Conservation (phyloP, 2,113 vertebrate species). For the Greenwoodochromis staneri region DNA sequence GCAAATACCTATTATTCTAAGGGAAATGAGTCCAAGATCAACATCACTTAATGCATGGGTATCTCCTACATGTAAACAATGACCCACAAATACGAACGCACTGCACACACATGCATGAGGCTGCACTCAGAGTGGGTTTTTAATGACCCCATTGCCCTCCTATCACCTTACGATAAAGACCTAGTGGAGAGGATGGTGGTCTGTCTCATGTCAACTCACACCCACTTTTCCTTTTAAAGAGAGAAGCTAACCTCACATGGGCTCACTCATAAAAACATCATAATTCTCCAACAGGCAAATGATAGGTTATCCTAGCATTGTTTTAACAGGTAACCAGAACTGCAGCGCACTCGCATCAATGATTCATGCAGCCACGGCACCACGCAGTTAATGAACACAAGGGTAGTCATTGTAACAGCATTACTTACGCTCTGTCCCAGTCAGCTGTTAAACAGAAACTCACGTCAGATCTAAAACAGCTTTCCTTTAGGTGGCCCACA, state of each 20-base stretch:
- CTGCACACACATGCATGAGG: not conserved
- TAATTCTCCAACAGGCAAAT: not conserved
- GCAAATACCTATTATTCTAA: slow-evolving; percentile 23
- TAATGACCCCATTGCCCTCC: slow-evolving; percentile 43
- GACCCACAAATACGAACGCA: not conserved
- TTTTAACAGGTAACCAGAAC: slow-evolving; percentile 46
- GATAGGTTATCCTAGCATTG: not conserved
- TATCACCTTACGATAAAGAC: slow-evolving; percentile 63
- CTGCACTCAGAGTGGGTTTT: slow-evolving; percentile 7
- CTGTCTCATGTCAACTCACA: slow-evolving; percentile 54
- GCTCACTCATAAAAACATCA: not conserved
- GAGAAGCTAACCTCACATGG: slow-evolving; percentile 1
- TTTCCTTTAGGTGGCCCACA: slow-evolving; percentile 1
- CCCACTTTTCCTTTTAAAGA: slow-evolving; percentile 36
- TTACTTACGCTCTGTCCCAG: slow-evolving; percentile 49
- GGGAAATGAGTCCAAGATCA: slow-evolving; percentile 8
- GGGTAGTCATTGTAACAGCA: slow-evolving; percentile 10
- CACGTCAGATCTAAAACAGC: not conserved
- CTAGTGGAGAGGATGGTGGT: slow-evolving; percentile 13
- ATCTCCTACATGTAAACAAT: not conserved
- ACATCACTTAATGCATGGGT: slow-evolving; percentile 29
- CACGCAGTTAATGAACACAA: slow-evolving; percentile 49
- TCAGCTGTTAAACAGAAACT: slow-evolving; percentile 9
- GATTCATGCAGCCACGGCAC: slow-evolving; percentile 44
- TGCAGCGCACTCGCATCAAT: slow-evolving; percentile 47